phyloP scores from a whole-genome alignment of 2,113 vertebrate species.

The Gambusia holbrooki region DNA sequence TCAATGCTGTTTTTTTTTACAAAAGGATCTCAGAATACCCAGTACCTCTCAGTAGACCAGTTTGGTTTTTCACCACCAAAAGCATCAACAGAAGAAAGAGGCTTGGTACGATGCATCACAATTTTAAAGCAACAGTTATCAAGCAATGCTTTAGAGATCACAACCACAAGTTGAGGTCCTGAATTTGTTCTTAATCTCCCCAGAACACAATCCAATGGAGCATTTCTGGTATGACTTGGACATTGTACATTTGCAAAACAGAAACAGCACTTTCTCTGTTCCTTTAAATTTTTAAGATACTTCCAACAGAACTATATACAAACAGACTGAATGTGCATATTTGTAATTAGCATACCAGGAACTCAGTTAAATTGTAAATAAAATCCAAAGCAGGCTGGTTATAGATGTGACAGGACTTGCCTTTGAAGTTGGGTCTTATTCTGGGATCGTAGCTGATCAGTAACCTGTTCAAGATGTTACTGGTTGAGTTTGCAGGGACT shows the following conservation, averaged over 20 bases:
- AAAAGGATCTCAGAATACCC: too few species aligned
- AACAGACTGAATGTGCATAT: conserved; percentile 16
- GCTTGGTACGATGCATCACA: too few species aligned
- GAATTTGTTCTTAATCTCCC: too few species aligned
- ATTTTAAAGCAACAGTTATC: too few species aligned
- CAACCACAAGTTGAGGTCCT: too few species aligned
- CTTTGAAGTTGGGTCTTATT: conserved; percentile 99
- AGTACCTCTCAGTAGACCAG: too few species aligned
- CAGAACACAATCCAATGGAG: too few species aligned
- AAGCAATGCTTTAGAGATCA: too few species aligned
- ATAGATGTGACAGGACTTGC: conserved; percentile 72
- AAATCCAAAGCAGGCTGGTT: conserved; percentile 46
- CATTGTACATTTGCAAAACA: background rate
- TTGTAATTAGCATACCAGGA: conserved; percentile 49
- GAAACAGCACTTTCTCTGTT: background rate
- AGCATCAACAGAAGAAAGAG: too few species aligned
- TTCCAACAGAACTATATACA: conserved; percentile 1
- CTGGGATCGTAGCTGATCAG: conserved; percentile 94
- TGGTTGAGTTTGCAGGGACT: conserved; percentile 93
- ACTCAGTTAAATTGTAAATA: conserved; percentile 35
- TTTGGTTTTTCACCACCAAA: too few species aligned
- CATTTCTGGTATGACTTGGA: too few species aligned
- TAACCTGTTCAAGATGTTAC: conserved; percentile 95
- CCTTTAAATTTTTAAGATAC: background rate
- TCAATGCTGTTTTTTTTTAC: too few species aligned